Percentiles rank a stretch among this genome's conserved stretches.
These are phyloP conservation scores for Pherbina coryleti DNA, from an alignment of 2,888 invertebrate species.

Conservation along the genomic window DNA sequence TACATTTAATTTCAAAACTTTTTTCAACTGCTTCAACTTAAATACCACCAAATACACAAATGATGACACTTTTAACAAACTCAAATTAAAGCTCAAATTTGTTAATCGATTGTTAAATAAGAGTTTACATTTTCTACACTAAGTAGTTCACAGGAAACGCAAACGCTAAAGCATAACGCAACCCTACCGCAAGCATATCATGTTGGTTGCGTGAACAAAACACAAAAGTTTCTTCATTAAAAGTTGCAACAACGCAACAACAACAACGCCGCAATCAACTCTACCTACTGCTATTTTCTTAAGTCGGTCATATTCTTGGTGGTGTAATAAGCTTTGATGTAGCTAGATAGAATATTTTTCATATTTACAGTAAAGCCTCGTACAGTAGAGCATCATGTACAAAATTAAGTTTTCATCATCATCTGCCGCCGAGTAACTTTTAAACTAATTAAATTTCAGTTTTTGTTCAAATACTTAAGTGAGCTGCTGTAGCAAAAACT, in stretches of 20 bases:
- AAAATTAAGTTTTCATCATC: conserved; percentile 26
- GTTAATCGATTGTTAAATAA: not conserved
- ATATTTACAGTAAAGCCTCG: not conserved
- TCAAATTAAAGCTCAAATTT: not conserved
- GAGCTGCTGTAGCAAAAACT: not conserved
- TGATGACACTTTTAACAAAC: too few relatives aligned
- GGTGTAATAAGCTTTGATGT: conserved; percentile 24
- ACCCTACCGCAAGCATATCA: not conserved
- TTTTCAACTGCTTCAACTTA: too few relatives aligned
- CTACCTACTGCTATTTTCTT: not conserved
- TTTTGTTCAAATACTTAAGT: not conserved
- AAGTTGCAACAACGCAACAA: conserved; percentile 14
- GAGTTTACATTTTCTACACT: not conserved
- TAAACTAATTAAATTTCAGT: conserved; percentile 37
- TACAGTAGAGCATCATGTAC: conserved; percentile 8
- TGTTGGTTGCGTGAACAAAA: not conserved
- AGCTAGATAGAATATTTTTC: not conserved
- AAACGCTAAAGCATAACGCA: not conserved
- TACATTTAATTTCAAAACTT: too few relatives aligned
- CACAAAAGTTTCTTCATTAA: conserved; percentile 35
- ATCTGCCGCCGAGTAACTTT: conserved; percentile 22
- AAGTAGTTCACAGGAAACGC: not conserved
- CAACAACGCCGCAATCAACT: too few relatives aligned
- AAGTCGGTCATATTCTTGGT: conserved; percentile 27
- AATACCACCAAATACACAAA: too few relatives aligned